phyloP scores from a whole-genome alignment of 2,888 invertebrate species.

The Leucania comma region DNA sequence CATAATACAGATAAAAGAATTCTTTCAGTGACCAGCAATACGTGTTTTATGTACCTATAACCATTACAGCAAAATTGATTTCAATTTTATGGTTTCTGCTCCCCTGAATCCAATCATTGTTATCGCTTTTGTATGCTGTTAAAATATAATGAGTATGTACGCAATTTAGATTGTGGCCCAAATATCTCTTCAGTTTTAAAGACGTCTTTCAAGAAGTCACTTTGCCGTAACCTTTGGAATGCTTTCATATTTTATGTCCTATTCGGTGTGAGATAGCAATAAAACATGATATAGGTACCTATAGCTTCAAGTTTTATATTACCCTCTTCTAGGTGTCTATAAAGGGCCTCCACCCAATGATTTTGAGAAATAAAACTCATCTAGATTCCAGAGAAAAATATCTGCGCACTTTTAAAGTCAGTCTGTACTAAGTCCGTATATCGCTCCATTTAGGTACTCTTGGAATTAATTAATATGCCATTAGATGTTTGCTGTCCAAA shows the following conservation, averaged over 20 bases:
- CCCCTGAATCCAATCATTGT: constrained; percentile 89
- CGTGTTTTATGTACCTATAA: constrained; percentile 87
- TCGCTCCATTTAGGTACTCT: constrained; percentile 10
- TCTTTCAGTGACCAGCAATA: constrained; percentile 78
- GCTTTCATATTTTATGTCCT: constrained; percentile 47
- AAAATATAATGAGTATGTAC: constrained; percentile 86
- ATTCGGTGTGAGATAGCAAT: constrained; percentile 49
- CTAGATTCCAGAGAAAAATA: not conserved
- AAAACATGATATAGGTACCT: constrained; percentile 36
- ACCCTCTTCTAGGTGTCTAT: constrained; percentile 8
- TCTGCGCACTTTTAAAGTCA: not conserved
- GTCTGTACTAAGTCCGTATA: constrained; percentile 5
- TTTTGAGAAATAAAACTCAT: constrained; percentile 14
- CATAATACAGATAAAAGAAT: constrained; percentile 76
- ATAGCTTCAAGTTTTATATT: constrained; percentile 43
- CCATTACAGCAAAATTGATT: constrained; percentile 90
- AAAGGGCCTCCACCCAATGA: constrained; percentile 14
- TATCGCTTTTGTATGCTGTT: constrained; percentile 87
- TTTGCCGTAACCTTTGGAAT: constrained; percentile 41
- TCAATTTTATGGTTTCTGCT: constrained; percentile 90
- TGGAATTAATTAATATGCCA: constrained; percentile 59
- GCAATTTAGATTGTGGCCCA: constrained; percentile 79
- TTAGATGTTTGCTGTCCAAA: constrained; percentile 51
- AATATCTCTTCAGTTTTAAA: constrained; percentile 63
- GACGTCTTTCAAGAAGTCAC: constrained; percentile 45